Base-by-base conservation (phyloP, 2,888 invertebrate species). In the Dryobota labecula region DNA sequence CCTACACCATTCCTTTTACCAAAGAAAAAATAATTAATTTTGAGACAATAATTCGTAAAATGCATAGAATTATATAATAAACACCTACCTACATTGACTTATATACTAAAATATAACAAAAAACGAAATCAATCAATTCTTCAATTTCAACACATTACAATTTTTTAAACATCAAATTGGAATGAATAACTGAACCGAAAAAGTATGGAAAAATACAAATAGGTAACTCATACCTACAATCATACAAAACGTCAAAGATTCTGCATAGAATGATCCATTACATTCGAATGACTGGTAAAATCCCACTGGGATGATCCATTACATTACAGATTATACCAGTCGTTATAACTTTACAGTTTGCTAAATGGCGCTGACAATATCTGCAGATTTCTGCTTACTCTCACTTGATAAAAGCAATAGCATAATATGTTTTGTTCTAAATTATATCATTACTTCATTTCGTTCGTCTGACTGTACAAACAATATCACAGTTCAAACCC, bases 1-100 rank as follows among this genome's bases (percentile, higher is more conserved):
- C 80, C 82, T 41, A 67, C 80, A 82, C 80, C 80, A 60, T 62
- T 64, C 54, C 49, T 20, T 38, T 64, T 30, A 38, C 47, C 70
- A 41, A 51, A 30, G 57, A 57, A 49, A 36, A 47, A 72, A 54
- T 18, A 13, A 51, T 30, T n/a, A 18, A 24, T 49, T 71, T 72
- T 51, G 38, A 60, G 67, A 54, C 30, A 41, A 36, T 61, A 36
- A 30, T 49, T 66, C n/a, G 2, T 56, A 38, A 80, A 80, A 75
- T 80, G 76, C 68, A 65, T 30, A 68, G 33, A 62, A 61, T 54
- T 65, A 67, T 61, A 41, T 20, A 20, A 60, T 13, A 27, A 43
- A 64, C 38, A 73, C 24, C 53, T 62, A 76, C n/a, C 15, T 53
- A 69, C 13, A 24, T 61, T 27, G 15, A 24, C 69, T 69, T 73